Evolutionary conservation across 2,797 vertebrate species (phyloP).

Genomic region (Allochrocebus solatus): DNA sequence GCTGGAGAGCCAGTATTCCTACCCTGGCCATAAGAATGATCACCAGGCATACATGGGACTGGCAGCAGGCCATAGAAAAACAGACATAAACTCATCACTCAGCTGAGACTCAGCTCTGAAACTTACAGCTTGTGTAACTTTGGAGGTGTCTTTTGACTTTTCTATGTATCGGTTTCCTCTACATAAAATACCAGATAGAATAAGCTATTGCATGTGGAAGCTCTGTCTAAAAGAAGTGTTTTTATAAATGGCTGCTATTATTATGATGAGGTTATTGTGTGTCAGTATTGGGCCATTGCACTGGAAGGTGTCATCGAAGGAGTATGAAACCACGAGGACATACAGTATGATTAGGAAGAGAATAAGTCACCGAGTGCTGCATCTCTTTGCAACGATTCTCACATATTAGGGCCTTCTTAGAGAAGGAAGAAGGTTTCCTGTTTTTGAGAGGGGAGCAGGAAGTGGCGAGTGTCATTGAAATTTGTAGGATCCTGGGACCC

Average conservation of each 20-base stretch:
- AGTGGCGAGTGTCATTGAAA: neutral
- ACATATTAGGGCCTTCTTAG: rapidly evolving
- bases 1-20: neutral
- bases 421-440: neutral
- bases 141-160: neutral
- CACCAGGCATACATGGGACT: rapidly evolving
- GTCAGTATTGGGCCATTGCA: rapidly evolving
- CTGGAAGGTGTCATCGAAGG: rapidly evolving
- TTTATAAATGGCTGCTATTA: rapidly evolving
- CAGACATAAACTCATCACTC: neutral
- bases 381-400: too few species aligned
- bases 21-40: rapidly evolving
- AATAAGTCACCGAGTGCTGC: rapidly evolving
- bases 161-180: neutral
- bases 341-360: neutral
- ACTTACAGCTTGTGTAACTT: rapidly evolving
- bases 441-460: neutral
- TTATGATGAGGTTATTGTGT: rapidly evolving
- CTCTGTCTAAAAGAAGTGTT: neutral
- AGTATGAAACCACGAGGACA: rapidly evolving
- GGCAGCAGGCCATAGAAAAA: neutral
- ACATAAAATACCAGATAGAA: neutral
- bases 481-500: neutral
- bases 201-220: rapidly evolving
- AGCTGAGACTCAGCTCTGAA: neutral